Conservation (phyloP, 2,888 invertebrate species). For the Xestia rhomboidea region DNA sequence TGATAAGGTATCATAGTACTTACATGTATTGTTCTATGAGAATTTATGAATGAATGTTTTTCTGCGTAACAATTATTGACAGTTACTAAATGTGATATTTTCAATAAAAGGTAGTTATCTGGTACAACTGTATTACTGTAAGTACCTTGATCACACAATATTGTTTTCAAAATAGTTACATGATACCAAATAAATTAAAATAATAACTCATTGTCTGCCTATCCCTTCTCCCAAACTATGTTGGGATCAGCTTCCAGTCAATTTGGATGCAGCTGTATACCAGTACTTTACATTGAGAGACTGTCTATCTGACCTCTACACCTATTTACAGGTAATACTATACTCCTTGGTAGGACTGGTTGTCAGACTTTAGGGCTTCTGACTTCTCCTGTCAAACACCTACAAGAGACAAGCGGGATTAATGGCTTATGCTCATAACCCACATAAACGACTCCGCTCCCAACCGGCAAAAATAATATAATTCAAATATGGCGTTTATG, state of each 20-base stretch:
- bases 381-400: too few relatives aligned
- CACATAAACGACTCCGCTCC: too few relatives aligned
- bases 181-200: neutral
- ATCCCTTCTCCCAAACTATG: neutral
- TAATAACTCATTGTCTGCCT: neutral
- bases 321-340: too few relatives aligned
- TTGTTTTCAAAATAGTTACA: neutral
- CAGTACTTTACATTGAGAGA: too few relatives aligned
- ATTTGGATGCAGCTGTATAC: too few relatives aligned
- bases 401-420: too few relatives aligned
- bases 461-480: too few relatives aligned
- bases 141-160: neutral
- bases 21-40: conserved; percentile 17
- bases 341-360: too few relatives aligned
- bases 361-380: too few relatives aligned
- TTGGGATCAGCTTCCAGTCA: neutral
- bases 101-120: neutral
- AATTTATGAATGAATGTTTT: conserved; percentile 45
- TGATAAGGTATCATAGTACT: conserved; percentile 40
- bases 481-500: too few relatives aligned
- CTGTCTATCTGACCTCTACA: too few relatives aligned
- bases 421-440: too few relatives aligned
- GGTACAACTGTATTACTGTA: neutral
- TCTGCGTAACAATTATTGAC: neutral
- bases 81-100: neutral